Conservation (phyloP, 2,113 vertebrate genomes). For the Leptodactylus fuscus region DNA sequence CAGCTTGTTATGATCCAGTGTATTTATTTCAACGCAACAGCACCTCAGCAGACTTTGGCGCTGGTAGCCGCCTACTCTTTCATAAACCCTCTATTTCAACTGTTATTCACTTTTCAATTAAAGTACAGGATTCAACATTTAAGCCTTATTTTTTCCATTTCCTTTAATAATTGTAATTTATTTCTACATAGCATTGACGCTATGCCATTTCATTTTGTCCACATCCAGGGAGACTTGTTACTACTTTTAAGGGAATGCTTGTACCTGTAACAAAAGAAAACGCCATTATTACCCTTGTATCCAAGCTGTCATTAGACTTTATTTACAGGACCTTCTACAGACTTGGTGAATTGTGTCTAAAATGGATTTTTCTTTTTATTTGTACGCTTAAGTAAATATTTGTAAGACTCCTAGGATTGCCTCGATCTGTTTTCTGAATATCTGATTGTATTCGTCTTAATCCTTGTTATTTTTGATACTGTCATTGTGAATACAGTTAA, state of each 20-base stretch:
- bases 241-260: neutral
- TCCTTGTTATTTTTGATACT: neutral
- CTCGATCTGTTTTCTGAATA: no score
- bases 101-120: slow-evolving; percentile 43
- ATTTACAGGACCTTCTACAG: neutral
- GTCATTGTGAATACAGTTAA: neutral
- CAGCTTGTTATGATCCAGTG: neutral
- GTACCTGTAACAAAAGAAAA: slow-evolving; percentile 9
- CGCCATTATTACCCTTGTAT: neutral
- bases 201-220: neutral
- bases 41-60: slow-evolving; percentile 49
- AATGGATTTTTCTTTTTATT: neutral
- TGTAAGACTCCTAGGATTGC: no score
- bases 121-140: slow-evolving; percentile 28
- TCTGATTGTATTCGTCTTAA: neutral
- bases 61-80: slow-evolving; percentile 43
- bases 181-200: neutral
- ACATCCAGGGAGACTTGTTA: neutral
- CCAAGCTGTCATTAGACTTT: neutral
- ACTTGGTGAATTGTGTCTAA: no score
- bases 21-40: slow-evolving; percentile 48
- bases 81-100: slow-evolving; percentile 19
- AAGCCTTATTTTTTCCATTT: slow-evolving; percentile 28
- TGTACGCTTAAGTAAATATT: neutral
- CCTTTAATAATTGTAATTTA: slow-evolving; percentile 47